These are phyloP conservation scores for Diorhabda carinulata DNA, from an alignment of 1,140 invertebrate genomes.

Conservation along the genomic window DNA sequence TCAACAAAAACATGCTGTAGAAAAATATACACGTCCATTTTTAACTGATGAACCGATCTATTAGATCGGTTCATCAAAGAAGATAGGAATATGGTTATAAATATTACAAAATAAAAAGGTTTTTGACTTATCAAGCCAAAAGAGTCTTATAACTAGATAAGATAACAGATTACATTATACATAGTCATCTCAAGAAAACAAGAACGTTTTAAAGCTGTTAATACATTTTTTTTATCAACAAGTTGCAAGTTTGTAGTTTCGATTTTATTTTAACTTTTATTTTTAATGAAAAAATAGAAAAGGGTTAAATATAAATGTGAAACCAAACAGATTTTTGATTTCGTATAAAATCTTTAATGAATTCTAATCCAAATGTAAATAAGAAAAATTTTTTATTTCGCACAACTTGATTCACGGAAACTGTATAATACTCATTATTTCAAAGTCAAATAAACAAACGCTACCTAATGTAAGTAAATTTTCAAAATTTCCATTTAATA, in stretches of 20 bases:
- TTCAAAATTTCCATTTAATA: neutral
- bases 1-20: no score
- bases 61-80: no score
- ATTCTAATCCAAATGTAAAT: no score
- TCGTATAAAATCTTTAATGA: no score
- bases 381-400: neutral
- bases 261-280: no score
- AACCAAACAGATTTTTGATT: no score
- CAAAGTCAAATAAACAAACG: neutral
- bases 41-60: no score
- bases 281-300: no score
- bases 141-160: neutral
- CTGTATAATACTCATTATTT: neutral
- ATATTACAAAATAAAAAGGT: slow-evolving; percentile 4
- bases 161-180: neutral
- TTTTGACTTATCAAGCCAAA: neutral
- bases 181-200: neutral
- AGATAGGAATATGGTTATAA: neutral
- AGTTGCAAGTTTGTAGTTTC: no score
- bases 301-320: no score
- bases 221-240: neutral
- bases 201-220: slow-evolving; percentile 2
- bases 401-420: neutral
- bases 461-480: neutral
- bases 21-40: no score